Evolutionary conservation across 2,113 vertebrate genomes (phyloP).

Genomic region (Nesospiza acunhae): DNA sequence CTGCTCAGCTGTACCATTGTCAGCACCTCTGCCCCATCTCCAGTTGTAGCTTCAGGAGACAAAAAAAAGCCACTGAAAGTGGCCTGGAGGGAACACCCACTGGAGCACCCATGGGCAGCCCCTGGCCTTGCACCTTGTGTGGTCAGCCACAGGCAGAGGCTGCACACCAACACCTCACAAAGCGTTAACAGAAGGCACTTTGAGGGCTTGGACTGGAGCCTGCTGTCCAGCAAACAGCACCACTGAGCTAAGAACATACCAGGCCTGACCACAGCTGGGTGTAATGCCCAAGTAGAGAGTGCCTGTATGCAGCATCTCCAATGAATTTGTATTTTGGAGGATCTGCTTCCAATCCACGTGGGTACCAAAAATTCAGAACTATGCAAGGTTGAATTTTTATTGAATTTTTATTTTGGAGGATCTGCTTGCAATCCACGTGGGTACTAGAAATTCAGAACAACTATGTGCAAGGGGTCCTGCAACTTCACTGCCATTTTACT

Average conservation of each 20-base stretch:
- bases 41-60: not conserved
- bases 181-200: not conserved
- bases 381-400: too few relatives aligned
- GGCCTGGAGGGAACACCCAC: not conserved
- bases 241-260: not conserved
- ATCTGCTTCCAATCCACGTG: not conserved
- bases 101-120: not conserved
- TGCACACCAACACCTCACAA: not conserved
- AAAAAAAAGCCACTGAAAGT: not conserved
- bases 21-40: not conserved
- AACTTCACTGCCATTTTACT: not conserved
- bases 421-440: not conserved
- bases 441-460: not conserved
- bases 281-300: rapidly evolving
- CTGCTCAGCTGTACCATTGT: not conserved
- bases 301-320: not conserved
- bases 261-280: not conserved
- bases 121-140: not conserved
- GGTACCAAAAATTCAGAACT: not conserved
- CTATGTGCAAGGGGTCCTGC: not conserved
- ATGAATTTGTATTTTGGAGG: not conserved
- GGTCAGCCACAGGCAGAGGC: not conserved
- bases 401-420: not conserved
- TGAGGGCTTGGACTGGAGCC: not conserved
- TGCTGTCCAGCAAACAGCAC: not conserved